A percentile compares a stretch with the other conserved stretches of the same genome.
Conservation (phyloP, 2,113 vertebrate genomes). For the Calypte anna region DNA sequence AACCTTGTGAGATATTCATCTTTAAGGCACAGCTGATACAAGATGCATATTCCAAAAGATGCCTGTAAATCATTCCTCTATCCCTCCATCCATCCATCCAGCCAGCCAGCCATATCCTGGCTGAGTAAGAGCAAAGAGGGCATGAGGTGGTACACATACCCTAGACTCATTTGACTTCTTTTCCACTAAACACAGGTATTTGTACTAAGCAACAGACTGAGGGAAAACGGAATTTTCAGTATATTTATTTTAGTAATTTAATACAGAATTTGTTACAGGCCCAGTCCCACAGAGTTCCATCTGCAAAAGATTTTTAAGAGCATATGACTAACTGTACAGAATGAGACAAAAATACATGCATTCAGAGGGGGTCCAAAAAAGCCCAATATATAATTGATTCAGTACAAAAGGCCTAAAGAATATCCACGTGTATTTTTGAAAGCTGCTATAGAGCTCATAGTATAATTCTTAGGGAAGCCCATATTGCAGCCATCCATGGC, state of each 20-base stretch:
- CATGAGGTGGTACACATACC: neutral
- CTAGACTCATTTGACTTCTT: neutral
- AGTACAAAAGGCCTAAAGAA: neutral
- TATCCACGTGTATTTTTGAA: neutral
- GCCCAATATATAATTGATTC: neutral
- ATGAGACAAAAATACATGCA: neutral
- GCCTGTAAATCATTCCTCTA: neutral
- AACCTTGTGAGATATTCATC: neutral
- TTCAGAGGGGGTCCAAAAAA: neutral
- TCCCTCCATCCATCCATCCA: neutral
- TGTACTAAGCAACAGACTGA: neutral
- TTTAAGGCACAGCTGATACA: neutral
- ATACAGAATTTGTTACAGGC: slow-evolving; percentile 18
- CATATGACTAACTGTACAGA: neutral
- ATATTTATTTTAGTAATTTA: slow-evolving; percentile 44
- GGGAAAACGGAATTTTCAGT: neutral
- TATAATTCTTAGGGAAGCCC: neutral
- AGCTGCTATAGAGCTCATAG: neutral
- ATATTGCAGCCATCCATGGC: neutral
- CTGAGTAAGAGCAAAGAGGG: neutral
- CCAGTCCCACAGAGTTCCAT: slow-evolving; percentile 49
- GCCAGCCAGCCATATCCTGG: neutral
- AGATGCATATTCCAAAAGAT: neutral
- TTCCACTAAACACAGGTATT: neutral
- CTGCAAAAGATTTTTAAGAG: slow-evolving; percentile 60